These are phyloP conservation scores for Neodiprion lecontei DNA, from an alignment of 1,140 invertebrate genomes.

Conservation along the genomic window DNA sequence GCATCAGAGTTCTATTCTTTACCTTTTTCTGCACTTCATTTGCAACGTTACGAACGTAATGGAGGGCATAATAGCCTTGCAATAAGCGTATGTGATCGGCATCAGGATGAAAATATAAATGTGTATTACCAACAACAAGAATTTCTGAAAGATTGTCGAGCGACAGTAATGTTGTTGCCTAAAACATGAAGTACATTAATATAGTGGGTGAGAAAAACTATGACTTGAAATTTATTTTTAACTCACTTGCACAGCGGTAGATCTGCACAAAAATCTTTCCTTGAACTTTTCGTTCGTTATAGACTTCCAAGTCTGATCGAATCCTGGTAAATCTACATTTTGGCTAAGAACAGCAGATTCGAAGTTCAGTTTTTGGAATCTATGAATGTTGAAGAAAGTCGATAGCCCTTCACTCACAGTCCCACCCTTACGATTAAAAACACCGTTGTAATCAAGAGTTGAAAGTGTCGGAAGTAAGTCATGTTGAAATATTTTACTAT, in stretches of 20 bases:
- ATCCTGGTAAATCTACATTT: conserved; percentile 63
- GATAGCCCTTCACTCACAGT: conserved; percentile 80
- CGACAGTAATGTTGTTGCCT: conserved; percentile 70
- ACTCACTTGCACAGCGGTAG: conserved; percentile 65
- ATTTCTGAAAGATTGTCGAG: conserved; percentile 66
- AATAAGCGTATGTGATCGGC: conserved; percentile 87
- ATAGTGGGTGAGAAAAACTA: too few species aligned
- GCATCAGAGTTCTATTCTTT: conserved; percentile 12
- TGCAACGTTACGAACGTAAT: conserved; percentile 65
- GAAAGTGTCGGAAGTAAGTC: conserved; percentile 73
- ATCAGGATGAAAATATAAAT: conserved; percentile 91
- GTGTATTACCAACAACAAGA: conserved; percentile 85
- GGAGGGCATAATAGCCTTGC: conserved; percentile 71
- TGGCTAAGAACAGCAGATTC: conserved; percentile 63
- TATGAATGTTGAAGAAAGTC: conserved; percentile 73
- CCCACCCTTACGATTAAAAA: conserved; percentile 76
- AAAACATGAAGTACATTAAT: conserved; percentile 25
- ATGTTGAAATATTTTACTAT: conserved; percentile 77
- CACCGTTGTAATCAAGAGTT: conserved; percentile 64
- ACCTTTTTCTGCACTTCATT: conserved; percentile 59
- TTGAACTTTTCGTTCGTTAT: conserved; percentile 70
- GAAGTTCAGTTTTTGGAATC: conserved; percentile 64
- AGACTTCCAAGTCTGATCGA: conserved; percentile 66
- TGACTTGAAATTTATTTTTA: too few species aligned
- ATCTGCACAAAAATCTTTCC: conserved; percentile 67